Conservation (phyloP, 2,888 invertebrate species). For the Drosophila mimica region DNA sequence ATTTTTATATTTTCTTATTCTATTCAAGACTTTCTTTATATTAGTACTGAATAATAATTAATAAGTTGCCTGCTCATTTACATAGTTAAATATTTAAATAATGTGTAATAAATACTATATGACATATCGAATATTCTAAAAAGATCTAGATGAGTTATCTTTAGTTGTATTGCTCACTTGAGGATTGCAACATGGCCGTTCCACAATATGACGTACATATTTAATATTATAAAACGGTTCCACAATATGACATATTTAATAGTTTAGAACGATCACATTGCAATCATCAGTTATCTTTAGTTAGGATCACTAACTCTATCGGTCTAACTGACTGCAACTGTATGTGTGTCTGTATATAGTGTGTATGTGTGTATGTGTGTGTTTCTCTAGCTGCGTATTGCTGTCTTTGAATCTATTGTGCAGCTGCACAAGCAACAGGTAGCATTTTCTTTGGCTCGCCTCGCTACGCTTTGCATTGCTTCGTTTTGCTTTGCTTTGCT, state of each 20-base stretch:
- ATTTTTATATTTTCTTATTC: not conserved
- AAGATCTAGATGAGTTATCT: not conserved
- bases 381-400: conserved; percentile 32
- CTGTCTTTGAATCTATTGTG: conserved; percentile 52
- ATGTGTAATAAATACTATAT: not conserved
- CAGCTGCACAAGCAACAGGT: conserved; percentile 67
- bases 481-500: conserved; percentile 46
- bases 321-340: conserved; percentile 25
- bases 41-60: not conserved
- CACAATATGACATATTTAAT: not conserved
- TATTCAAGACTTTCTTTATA: not conserved
- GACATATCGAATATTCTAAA: not conserved
- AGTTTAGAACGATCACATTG: not conserved
- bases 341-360: conserved; percentile 3
- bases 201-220: not conserved
- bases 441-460: conserved; percentile 26
- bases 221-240: not conserved
- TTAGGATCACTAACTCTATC: conserved; percentile 5
- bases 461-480: conserved; percentile 22
- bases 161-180: not conserved
- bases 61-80: not conserved
- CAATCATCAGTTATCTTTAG: not conserved
- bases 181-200: not conserved
- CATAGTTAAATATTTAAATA: not conserved
- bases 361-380: conserved; percentile 9